Evolutionary conservation across 2,888 invertebrate species (phyloP).

Genomic region (Drosophila barbarae): DNA sequence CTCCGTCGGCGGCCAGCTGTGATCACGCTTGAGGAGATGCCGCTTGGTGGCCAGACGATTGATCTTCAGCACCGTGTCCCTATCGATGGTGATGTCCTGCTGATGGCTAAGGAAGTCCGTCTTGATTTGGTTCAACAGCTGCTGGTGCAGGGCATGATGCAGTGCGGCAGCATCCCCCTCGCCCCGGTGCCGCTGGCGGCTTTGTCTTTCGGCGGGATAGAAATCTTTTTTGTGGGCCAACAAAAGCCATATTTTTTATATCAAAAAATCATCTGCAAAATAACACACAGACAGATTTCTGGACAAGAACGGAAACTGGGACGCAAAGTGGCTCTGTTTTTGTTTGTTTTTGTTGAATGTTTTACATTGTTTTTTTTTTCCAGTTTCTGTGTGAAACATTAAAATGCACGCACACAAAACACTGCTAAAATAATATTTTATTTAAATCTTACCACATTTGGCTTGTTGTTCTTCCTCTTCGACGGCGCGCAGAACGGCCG

Average conservation of each 20-base stretch:
- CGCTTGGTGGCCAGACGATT: constrained; percentile 78
- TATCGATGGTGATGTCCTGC: constrained; percentile 76
- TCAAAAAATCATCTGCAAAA: constrained; percentile 2
- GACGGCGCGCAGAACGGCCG: constrained; percentile 90
- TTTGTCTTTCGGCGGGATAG: constrained; percentile 63
- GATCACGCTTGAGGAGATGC: constrained; percentile 74
- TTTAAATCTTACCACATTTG: constrained; percentile 83
- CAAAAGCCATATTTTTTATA: constrained; percentile 2
- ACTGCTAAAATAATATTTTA: constrained; percentile 57
- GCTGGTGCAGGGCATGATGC: constrained; percentile 70
- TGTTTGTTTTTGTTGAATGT: constrained; percentile 46
- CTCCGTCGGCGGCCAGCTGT: constrained; percentile 78
- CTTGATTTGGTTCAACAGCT: constrained; percentile 75
- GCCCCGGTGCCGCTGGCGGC: constrained; percentile 74
- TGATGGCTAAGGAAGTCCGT: constrained; percentile 73
- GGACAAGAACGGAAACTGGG: constrained; percentile 26
- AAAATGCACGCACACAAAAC: constrained; percentile 20
- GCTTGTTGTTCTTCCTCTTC: constrained; percentile 88
- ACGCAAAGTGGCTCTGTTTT: constrained; percentile 25
- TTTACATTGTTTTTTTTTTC: constrained; percentile 41
- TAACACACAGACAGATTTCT: constrained; percentile 7
- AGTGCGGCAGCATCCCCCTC: constrained; percentile 24
- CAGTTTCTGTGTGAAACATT: constrained; percentile 27
- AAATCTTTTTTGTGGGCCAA: constrained; percentile 39
- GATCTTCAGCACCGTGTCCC: constrained; percentile 79